A percentile compares a stretch with the other conserved stretches of the same genome.
Evolutionary conservation across 2,888 invertebrate genomes (phyloP).

Genomic region (Allolobophora icterica): DNA sequence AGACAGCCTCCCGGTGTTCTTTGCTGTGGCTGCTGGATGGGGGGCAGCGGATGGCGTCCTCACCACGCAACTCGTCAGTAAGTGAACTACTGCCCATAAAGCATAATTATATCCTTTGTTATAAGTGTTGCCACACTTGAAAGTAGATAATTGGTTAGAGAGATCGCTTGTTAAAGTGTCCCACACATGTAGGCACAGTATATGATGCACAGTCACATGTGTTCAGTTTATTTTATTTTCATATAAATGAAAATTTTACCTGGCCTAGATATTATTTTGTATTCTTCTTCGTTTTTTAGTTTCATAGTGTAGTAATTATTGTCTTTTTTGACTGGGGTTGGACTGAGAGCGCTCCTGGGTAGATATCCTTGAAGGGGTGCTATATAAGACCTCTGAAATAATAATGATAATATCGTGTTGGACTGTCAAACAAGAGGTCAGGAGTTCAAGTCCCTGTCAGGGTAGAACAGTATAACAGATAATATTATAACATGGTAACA

Average conservation of each 20-base stretch:
- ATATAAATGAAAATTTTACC: not conserved
- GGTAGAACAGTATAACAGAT: too few relatives aligned
- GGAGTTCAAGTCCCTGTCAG: too few relatives aligned
- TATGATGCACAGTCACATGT: not conserved
- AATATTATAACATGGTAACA: too few relatives aligned
- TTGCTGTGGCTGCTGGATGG: slow-evolving; percentile 57
- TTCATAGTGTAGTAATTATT: too few relatives aligned
- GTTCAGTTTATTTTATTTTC: not conserved
- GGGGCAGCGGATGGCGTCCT: slow-evolving; percentile 61
- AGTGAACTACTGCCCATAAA: slow-evolving; percentile 42
- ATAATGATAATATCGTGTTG: too few relatives aligned
- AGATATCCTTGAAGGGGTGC: too few relatives aligned
- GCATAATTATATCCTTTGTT: too few relatives aligned
- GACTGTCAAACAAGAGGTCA: too few relatives aligned
- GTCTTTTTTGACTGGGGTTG: too few relatives aligned
- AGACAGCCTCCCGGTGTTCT: slow-evolving; percentile 50
- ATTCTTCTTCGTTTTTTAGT: not conserved
- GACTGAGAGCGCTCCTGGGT: too few relatives aligned
- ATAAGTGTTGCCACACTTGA: not conserved
- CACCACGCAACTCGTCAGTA: slow-evolving; percentile 60
- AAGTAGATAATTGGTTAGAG: not conserved
- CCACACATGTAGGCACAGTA: not conserved
- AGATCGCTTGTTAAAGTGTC: not conserved
- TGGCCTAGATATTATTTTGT: not conserved
- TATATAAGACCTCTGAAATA: too few relatives aligned